phyloP scores from a whole-genome alignment of 2,888 invertebrate species.

The Carabus problematicus region DNA sequence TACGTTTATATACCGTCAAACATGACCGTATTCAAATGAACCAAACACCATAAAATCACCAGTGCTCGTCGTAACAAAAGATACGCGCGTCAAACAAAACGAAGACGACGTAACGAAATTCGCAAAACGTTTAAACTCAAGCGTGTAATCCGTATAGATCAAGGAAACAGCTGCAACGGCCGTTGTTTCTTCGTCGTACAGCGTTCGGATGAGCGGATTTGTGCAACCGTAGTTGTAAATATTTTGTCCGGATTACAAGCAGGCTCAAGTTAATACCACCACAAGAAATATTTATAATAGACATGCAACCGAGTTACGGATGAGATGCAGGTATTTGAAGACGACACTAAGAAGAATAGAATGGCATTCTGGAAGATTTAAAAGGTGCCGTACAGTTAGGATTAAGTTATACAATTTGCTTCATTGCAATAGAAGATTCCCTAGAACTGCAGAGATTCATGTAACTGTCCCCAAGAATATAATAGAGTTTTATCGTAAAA shows the following conservation, averaged over 20 bases:
- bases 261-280: not conserved
- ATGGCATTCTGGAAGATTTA: constrained; percentile 4
- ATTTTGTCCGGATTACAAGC: constrained; percentile 11
- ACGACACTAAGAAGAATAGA: constrained; percentile 8
- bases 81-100: too few species aligned
- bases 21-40: too few species aligned
- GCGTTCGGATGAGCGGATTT: not conserved
- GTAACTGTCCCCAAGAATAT: too few species aligned
- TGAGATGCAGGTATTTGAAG: constrained; percentile 10
- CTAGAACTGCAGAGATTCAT: too few species aligned
- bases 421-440: not conserved
- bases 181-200: too few species aligned
- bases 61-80: too few species aligned
- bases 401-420: not conserved
- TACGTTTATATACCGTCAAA: too few species aligned
- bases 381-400: not conserved
- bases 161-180: too few species aligned
- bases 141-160: constrained; percentile 1
- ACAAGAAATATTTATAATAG: constrained; percentile 6
- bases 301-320: not conserved
- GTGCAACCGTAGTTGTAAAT: constrained; percentile 14
- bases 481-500: too few species aligned
- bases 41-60: too few species aligned
- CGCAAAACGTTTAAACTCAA: not conserved
- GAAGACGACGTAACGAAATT: too few species aligned